A percentile compares a stretch with the other conserved stretches of the same genome.
These are phyloP conservation scores for Willisornis vidua DNA, from an alignment of 2,113 vertebrate species.

Conservation along the genomic window DNA sequence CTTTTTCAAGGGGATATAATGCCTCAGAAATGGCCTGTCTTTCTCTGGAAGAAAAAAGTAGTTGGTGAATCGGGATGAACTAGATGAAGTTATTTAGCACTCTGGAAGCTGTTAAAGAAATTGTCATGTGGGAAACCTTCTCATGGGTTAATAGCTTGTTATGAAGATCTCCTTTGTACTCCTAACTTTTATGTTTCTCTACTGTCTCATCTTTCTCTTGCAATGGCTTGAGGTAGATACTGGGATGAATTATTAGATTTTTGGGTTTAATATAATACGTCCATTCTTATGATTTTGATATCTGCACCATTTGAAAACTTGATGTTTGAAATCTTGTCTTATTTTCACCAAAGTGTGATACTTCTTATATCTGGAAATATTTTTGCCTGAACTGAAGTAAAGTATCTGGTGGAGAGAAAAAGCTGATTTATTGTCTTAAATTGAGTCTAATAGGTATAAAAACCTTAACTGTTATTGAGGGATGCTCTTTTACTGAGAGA, in stretches of 20 bases:
- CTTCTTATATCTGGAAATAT: not conserved
- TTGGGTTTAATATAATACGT: accelerated
- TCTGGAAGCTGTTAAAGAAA: not conserved
- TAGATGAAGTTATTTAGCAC: not conserved
- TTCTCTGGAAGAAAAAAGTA: not conserved
- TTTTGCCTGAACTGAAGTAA: not conserved
- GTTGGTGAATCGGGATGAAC: not conserved
- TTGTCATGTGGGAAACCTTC: not conserved
- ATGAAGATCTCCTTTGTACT: not conserved
- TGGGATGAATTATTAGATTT: not conserved
- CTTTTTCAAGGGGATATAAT: not conserved
- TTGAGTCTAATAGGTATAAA: not conserved
- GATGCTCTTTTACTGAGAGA: not conserved
- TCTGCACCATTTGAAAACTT: not conserved
- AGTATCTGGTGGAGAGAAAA: not conserved
- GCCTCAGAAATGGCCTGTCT: not conserved
- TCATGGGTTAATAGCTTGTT: not conserved
- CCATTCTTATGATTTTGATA: not conserved
- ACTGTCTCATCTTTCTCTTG: not conserved
- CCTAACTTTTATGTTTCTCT: not conserved
- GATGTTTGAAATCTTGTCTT: not conserved
- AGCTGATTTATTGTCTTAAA: not conserved
- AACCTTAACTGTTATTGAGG: not conserved
- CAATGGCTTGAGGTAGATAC: not conserved
- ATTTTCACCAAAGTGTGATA: not conserved